Conservation (phyloP, 2,797 vertebrate species). For the Rhynchonycteris naso region DNA sequence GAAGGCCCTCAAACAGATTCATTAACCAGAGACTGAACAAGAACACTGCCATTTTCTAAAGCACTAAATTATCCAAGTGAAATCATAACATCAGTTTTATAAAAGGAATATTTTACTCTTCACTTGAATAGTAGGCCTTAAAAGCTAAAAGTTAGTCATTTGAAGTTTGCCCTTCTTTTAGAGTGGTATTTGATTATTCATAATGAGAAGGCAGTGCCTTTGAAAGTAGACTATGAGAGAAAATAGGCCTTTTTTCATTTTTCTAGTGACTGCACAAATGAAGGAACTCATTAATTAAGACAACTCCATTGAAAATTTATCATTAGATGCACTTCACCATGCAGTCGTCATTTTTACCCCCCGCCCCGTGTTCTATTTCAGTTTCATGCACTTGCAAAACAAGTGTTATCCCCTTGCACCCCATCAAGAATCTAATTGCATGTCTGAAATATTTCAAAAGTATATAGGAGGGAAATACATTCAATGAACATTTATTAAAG, state of each 20-base stretch:
- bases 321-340: conserved; percentile 69
- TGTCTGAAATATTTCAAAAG: conserved; percentile 42
- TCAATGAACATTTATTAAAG: conserved; percentile 4
- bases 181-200: conserved; percentile 84
- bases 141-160: conserved; percentile 82
- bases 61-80: conserved; percentile 73
- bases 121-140: conserved; percentile 76
- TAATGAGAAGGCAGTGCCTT: conserved; percentile 84
- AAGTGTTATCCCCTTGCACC: conserved; percentile 29
- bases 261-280: conserved; percentile 80
- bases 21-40: conserved; percentile 63
- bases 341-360: conserved; percentile 67
- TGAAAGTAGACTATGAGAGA: conserved; percentile 84
- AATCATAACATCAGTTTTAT: conserved; percentile 72
- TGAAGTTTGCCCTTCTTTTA: conserved; percentile 81
- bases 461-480: not conserved
- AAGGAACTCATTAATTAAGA: conserved; percentile 86
- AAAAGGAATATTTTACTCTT: conserved; percentile 81
- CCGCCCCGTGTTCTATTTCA: conserved; percentile 39
- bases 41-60: conserved; percentile 44
- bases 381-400: conserved; percentile 41
- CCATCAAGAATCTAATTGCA: conserved; percentile 47
- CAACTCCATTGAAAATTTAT: conserved; percentile 80
- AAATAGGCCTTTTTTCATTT: conserved; percentile 76
- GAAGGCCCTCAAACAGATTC: conserved; percentile 37